phyloP scores from a whole-genome alignment of 2,113 vertebrate species.

The Spea multiplicata region DNA sequence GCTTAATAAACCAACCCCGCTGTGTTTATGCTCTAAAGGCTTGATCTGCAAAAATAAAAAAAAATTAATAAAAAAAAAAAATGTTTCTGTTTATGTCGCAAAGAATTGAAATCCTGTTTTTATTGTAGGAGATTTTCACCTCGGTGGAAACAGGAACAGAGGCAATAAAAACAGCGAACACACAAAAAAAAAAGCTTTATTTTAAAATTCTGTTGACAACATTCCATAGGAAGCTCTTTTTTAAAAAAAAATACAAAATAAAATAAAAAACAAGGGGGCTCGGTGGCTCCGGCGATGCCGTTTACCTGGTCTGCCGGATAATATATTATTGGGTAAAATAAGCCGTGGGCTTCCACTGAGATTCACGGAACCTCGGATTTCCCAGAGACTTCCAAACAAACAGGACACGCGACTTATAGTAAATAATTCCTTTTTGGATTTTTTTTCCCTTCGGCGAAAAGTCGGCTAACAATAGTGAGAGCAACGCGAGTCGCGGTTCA shows the following conservation, averaged over 20 bases:
- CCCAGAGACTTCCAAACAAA: constrained; percentile 72
- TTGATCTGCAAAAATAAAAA: too few species aligned
- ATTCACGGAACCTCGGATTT: constrained; percentile 56
- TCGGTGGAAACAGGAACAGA: constrained; percentile 32
- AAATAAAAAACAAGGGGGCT: neutral
- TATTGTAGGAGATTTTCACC: neutral
- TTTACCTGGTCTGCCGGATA: constrained; percentile 25
- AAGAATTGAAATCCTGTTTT: neutral
- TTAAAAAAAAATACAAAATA: neutral
- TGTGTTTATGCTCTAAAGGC: too few species aligned
- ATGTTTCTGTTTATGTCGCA: too few species aligned
- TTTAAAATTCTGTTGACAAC: constrained; percentile 27
- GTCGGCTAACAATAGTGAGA: constrained; percentile 77
- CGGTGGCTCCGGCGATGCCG: constrained; percentile 29
- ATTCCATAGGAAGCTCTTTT: constrained; percentile 41
- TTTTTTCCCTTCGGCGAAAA: constrained; percentile 61
- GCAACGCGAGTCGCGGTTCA: constrained; percentile 61
- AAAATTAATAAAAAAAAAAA: too few species aligned
- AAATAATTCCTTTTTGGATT: constrained; percentile 67
- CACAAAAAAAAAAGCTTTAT: neutral
- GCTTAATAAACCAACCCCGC: too few species aligned
- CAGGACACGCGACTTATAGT: constrained; percentile 62
- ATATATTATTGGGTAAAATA: too few species aligned
- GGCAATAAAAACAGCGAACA: too few species aligned
- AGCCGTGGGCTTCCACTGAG: constrained; percentile 55